A percentile compares a stretch with the other conserved stretches of the same genome.
Evolutionary conservation across 2,888 invertebrate genomes (phyloP).

Genomic region (Pyralis farinalis): DNA sequence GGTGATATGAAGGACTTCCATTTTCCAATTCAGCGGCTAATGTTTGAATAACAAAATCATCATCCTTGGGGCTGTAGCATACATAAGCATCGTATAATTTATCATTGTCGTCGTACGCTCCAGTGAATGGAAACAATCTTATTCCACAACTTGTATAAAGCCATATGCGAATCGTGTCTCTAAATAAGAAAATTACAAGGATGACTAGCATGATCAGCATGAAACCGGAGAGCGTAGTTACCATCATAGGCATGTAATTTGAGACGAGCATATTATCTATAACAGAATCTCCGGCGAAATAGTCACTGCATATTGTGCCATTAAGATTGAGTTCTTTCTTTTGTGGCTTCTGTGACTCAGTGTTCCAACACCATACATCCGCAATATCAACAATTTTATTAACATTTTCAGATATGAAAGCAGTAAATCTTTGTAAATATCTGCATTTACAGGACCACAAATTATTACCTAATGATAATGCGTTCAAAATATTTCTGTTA

Average conservation of each 20-base stretch:
- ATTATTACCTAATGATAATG: slow-evolving; percentile 90
- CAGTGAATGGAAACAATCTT: slow-evolving; percentile 87
- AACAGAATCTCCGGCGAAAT: slow-evolving; percentile 89
- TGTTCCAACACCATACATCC: slow-evolving; percentile 90
- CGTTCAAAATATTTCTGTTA: slow-evolving; percentile 83
- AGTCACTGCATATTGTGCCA: slow-evolving; percentile 92
- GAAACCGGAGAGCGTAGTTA: slow-evolving; percentile 88
- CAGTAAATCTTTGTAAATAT: slow-evolving; percentile 90
- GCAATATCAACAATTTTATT: slow-evolving; percentile 87
- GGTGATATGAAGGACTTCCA: slow-evolving; percentile 88
- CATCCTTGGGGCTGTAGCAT: slow-evolving; percentile 95
- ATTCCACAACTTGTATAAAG: slow-evolving; percentile 92
- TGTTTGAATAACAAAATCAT: slow-evolving; percentile 93
- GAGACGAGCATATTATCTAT: slow-evolving; percentile 90
- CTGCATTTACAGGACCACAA: slow-evolving; percentile 95
- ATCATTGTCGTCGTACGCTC: slow-evolving; percentile 89
- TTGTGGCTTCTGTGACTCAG: slow-evolving; percentile 84
- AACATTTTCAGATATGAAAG: slow-evolving; percentile 89
- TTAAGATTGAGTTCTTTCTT: slow-evolving; percentile 90
- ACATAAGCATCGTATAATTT: slow-evolving; percentile 96
- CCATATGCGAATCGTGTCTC: slow-evolving; percentile 93
- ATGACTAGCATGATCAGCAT: slow-evolving; percentile 88
- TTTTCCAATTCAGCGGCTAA: slow-evolving; percentile 93
- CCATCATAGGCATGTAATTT: slow-evolving; percentile 91
- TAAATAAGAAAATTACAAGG: slow-evolving; percentile 90